phyloP scores from a whole-genome alignment of 2,888 invertebrate species.

The Pseudococcus longispinus region DNA sequence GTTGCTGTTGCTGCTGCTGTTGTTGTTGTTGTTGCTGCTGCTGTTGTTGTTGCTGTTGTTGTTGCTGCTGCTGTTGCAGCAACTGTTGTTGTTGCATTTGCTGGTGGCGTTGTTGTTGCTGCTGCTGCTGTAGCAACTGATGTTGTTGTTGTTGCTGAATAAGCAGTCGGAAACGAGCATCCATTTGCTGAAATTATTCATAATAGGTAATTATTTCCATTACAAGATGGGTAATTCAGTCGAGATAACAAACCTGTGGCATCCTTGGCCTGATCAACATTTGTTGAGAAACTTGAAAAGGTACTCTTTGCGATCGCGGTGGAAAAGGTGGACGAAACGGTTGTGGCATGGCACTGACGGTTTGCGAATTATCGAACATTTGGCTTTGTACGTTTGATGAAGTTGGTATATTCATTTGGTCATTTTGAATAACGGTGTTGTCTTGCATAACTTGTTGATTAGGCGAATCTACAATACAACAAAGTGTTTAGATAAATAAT shows the following conservation, averaged over 20 bases:
- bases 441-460: slow-evolving; percentile 31
- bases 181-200: slow-evolving; percentile 61
- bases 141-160: slow-evolving; percentile 56
- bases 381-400: not conserved
- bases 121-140: slow-evolving; percentile 60
- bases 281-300: slow-evolving; percentile 58
- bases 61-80: slow-evolving; percentile 53
- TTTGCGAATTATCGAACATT: slow-evolving; percentile 58
- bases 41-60: slow-evolving; percentile 61
- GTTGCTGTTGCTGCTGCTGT: slow-evolving; percentile 61
- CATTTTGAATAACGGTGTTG: slow-evolving; percentile 46
- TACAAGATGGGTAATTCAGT: not conserved
- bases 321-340: slow-evolving; percentile 77
- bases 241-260: not conserved
- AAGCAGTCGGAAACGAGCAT: slow-evolving; percentile 67
- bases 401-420: slow-evolving; percentile 51
- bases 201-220: not conserved
- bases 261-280: slow-evolving; percentile 61
- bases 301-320: slow-evolving; percentile 66
- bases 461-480: not conserved
- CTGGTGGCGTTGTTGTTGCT: slow-evolving; percentile 63
- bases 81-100: slow-evolving; percentile 62
- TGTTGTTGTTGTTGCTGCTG: slow-evolving; percentile 53
- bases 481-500: not conserved
- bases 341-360: slow-evolving; percentile 59